A percentile compares a stretch with the other conserved stretches of the same genome.
phyloP scores from a whole-genome alignment of 2,797 vertebrate genomes.

The Acanthopagrus latus region DNA sequence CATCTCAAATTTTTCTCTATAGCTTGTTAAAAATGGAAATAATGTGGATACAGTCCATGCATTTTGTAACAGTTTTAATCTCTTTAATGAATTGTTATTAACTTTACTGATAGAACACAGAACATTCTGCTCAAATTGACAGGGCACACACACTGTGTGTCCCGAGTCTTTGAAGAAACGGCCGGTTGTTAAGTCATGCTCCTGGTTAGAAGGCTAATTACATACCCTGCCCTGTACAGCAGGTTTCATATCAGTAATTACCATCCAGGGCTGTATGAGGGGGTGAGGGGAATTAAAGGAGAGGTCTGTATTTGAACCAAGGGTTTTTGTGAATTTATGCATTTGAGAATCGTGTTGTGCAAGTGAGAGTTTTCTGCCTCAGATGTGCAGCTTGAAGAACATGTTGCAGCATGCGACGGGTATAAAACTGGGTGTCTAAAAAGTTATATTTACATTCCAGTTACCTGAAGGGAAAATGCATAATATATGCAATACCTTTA shows the following conservation, averaged over 20 bases:
- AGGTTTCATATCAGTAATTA: constrained; percentile 77
- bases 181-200: constrained; percentile 56
- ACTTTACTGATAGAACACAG: constrained; percentile 14
- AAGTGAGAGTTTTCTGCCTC: constrained; percentile 10
- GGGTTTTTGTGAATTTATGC: constrained; percentile 25
- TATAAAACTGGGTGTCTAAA: constrained; percentile 5
- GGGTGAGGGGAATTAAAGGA: constrained; percentile 65
- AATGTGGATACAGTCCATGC: background rate
- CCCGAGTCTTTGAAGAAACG: constrained; percentile 54
- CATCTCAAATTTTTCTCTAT: background rate
- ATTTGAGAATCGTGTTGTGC: background rate
- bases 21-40: background rate
- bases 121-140: constrained; percentile 31
- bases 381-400: constrained; percentile 16
- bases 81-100: constrained; percentile 8
- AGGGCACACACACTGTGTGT: constrained; percentile 21
- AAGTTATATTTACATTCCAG: constrained; percentile 1
- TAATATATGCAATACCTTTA: background rate
- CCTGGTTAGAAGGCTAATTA: constrained; percentile 73
- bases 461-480: background rate
- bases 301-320: constrained; percentile 45
- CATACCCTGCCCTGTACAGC: constrained; percentile 63
- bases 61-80: constrained; percentile 13
- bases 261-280: constrained; percentile 56
- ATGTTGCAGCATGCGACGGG: constrained; percentile 1